Base-by-base conservation (phyloP, 2,113 vertebrate species). In the Phyllostomus hastatus region DNA sequence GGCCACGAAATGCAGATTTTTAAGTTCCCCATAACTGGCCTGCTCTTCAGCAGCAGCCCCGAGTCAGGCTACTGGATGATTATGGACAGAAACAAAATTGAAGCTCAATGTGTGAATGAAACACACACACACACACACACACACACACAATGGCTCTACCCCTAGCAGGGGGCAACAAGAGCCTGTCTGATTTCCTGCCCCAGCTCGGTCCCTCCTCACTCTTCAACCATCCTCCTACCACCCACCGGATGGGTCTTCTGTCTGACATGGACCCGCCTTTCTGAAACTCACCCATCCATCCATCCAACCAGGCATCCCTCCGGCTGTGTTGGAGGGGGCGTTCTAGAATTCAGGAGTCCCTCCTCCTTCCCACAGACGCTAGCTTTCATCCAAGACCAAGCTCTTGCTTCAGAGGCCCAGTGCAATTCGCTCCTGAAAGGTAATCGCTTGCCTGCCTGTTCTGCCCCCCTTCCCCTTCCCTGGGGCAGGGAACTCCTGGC, bases 311-410 rank as follows among this genome's bases (percentile, higher is more conserved):
- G 38, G 33, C 15, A 4, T 2, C 6, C 22, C 17, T 80, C 14
- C 31, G 1, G 7, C n/a, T 20, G 9, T 2, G 7, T n/a, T 24
- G 0, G 11, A n/a, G 46, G 41, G 35, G 8, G 9, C 43, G 61
- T 38, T 33, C 28, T 50, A 38, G 69, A 82, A 91, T 64, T 38
- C 46, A 88, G 75, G 86, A 76, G 59, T 22, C 12, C 33, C 59
- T 33, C 59, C 35, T 85, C 7, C 43, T 57, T 69, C 28, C 50
- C 20, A 15, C 8, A 70, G 17, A 57, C 24, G 38, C 90, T 12
- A 43, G 31, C 43, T 94, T 84, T 83, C 50, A 57, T 75, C 79
- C 50, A 64, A 88, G 59, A 31, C 50, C 50, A 24, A 94, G n/a
- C 57, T 81, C 38, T 66, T 33, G 46, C 64, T 33, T 22, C 70